Percentiles rank a stretch among this genome's conserved stretches.
phyloP scores from a whole-genome alignment of 2,113 vertebrate species.

The Zosterops lateralis region DNA sequence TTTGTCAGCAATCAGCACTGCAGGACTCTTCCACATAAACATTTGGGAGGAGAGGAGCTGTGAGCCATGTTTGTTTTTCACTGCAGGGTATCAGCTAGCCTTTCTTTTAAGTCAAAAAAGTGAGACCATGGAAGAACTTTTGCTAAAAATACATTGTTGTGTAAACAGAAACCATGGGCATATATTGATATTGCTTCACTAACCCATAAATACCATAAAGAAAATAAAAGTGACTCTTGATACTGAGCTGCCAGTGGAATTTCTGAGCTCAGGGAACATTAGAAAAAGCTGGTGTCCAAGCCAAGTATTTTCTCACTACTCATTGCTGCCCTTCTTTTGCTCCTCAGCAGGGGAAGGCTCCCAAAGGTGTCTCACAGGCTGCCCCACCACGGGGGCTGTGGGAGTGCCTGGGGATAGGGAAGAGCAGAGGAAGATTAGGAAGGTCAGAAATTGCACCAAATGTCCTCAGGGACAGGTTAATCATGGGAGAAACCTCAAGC shows the following conservation, averaged over 20 bases:
- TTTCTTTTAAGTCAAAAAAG: slow-evolving; percentile 12
- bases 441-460: background rate
- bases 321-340: background rate
- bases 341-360: background rate
- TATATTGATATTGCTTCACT: slow-evolving; percentile 22
- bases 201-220: slow-evolving; percentile 39
- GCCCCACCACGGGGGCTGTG: background rate
- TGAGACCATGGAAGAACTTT: background rate
- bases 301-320: slow-evolving; percentile 14
- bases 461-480: background rate
- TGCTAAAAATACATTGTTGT: slow-evolving; percentile 31
- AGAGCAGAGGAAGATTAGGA: background rate
- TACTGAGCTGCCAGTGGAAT: slow-evolving; percentile 25
- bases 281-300: background rate
- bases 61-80: background rate
- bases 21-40: background rate
- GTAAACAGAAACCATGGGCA: slow-evolving; percentile 45
- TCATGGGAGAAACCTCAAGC: background rate
- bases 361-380: background rate
- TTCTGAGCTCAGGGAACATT: slow-evolving; percentile 27
- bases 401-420: background rate
- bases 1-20: background rate
- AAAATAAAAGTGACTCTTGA: slow-evolving; percentile 33
- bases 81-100: background rate
- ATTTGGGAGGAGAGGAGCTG: background rate